Evolutionary conservation across 2,888 invertebrate genomes (phyloP), one percentile per base, ranked within the genome.

Genomic region (Abrostola triplasia): DNA sequence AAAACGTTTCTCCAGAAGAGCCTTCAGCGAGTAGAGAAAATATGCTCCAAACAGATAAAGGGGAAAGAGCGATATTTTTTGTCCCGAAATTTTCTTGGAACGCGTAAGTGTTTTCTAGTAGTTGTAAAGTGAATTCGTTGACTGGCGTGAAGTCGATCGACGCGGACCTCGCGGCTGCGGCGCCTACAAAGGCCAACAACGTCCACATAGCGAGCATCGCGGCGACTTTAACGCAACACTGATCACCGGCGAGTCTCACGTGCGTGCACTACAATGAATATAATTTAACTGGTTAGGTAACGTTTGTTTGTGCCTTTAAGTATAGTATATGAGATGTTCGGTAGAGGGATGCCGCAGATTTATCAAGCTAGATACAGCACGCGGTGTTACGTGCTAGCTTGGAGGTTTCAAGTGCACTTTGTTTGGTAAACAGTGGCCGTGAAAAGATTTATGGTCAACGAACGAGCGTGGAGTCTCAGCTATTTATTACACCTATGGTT

Each of bases 11-110:
- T 1, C 93, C 93, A 0, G 93, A 81, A 0, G 93, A 91, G 56
- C 92, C 93, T 84, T 94, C 93, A 5, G 94, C 92, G 12, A 94
- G 79, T 7, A 94, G 76, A 0, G 94, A 83, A 74, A 93, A 91
- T 36, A 93, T 83, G 56, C 89, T 92, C 95, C 95, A 95, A 4
- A 93, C 83, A 0, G 95, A 94, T 1, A 94, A 63, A 0, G 94
- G 94, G 1, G 94, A 92, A 55, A 93, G 75, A 0, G 90, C 93
- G 7, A 92, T 77, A 68, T 94, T 94, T 37, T 86, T 88, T 1
- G 75, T 83, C 2, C 90, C 92, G 59, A 90, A 92, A 72, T 87
- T 90, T 5, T 93, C 91, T 86, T 92, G 90, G 41, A 81, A 89
- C 5, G 89, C 85, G 76, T 90, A 91, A 1, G 90, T 88, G 58